phyloP scores from a whole-genome alignment of 2,888 invertebrate genomes.

The Hedya salicella region DNA sequence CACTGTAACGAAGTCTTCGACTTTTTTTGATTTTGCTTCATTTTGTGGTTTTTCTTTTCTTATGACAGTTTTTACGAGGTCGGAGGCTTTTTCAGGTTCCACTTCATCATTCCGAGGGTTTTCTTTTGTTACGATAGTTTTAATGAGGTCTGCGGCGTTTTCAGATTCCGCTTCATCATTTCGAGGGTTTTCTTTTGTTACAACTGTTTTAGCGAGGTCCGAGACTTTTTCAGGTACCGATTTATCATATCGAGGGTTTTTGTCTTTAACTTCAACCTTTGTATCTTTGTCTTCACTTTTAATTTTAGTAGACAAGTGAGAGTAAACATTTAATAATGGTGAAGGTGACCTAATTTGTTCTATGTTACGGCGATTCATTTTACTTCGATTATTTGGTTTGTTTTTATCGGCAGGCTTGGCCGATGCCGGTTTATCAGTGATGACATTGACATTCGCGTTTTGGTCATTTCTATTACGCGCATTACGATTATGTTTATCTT shows the following conservation, averaged over 20 bases:
- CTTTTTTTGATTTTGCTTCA: neutral
- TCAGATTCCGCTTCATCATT: neutral
- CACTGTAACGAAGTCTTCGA: neutral
- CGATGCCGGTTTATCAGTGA: conserved; percentile 30
- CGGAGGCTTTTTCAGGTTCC: conserved; percentile 42
- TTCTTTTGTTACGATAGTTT: neutral
- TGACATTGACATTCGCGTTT: conserved; percentile 21
- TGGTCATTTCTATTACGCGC: conserved; percentile 31
- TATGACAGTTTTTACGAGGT: conserved; percentile 45
- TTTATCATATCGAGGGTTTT: neutral
- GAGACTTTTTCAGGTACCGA: neutral
- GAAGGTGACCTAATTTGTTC: conserved; percentile 21
- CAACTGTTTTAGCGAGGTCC: too few relatives aligned
- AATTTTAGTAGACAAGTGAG: neutral
- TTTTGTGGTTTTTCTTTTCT: conserved; percentile 12
- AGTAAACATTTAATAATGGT: conserved; percentile 1
- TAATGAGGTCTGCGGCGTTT: neutral
- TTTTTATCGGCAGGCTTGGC: conserved; percentile 9
- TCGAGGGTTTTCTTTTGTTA: conserved; percentile 2
- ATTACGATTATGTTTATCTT: conserved; percentile 34
- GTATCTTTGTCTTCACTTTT: neutral
- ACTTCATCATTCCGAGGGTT: neutral
- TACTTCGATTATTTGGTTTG: conserved; percentile 3
- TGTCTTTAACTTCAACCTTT: neutral
- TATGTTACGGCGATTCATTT: conserved; percentile 4